A percentile compares a stretch with the other conserved stretches of the same genome.
phyloP scores from a whole-genome alignment of 2,888 invertebrate species.

The Orthonychiurus folsomi region DNA sequence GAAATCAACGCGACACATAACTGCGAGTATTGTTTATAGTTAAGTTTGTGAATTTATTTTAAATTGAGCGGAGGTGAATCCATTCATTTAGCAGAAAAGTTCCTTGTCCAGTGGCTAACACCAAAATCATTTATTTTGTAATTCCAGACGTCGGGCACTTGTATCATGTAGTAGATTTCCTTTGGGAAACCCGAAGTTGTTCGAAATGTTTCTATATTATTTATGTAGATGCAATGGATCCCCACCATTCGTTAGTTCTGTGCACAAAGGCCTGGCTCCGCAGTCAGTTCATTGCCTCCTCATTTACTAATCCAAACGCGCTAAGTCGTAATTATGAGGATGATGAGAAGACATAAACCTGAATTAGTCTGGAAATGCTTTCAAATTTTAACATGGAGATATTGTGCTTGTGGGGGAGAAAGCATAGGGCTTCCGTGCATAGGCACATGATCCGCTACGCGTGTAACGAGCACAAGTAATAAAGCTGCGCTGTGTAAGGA shows the following conservation, averaged over 20 bases:
- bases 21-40: too few species aligned
- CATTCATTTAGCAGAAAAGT: too few species aligned
- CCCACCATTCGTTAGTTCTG: background rate
- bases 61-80: too few species aligned
- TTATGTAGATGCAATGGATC: background rate
- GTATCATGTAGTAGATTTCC: background rate
- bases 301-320: background rate
- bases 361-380: background rate
- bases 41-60: too few species aligned
- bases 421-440: too few species aligned
- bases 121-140: too few species aligned
- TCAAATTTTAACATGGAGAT: background rate
- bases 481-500: too few species aligned
- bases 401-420: background rate
- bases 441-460: too few species aligned
- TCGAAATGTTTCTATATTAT: background rate
- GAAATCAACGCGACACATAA: too few species aligned
- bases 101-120: too few species aligned
- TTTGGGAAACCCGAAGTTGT: background rate
- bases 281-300: background rate
- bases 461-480: too few species aligned
- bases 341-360: background rate
- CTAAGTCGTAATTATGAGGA: background rate
- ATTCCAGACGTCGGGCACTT: too few species aligned
- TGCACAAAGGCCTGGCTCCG: background rate